A percentile compares a stretch with the other conserved stretches of the same genome.
Evolutionary conservation across 2,888 invertebrate genomes (phyloP).

Genomic region (Pasiphila rectangulata): DNA sequence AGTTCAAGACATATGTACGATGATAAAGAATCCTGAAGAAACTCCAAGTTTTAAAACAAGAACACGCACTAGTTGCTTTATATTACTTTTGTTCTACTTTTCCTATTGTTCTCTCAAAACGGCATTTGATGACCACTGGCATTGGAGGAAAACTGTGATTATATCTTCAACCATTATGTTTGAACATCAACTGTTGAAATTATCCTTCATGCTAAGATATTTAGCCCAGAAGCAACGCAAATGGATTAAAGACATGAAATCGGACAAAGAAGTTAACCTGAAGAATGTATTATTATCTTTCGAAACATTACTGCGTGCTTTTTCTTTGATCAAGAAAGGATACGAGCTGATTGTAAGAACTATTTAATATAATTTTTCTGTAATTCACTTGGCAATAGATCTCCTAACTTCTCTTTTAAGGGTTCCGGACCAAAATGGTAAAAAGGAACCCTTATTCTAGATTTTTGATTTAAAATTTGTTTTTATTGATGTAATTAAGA

Average conservation of each 20-base stretch:
- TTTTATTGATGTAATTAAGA: too few relatives aligned
- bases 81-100: not conserved
- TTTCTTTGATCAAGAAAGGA: not conserved
- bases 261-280: not conserved
- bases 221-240: not conserved
- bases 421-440: too few relatives aligned
- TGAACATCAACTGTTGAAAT: not conserved
- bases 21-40: constrained; percentile 2
- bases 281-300: not conserved
- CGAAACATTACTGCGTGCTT: not conserved
- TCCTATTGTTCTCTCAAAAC: not conserved
- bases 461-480: too few relatives aligned
- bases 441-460: too few relatives aligned
- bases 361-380: too few relatives aligned
- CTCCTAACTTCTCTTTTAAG: too few relatives aligned
- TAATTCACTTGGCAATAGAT: too few relatives aligned
- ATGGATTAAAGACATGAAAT: not conserved
- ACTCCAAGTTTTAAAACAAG: not conserved
- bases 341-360: constrained; percentile 1
- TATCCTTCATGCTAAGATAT: not conserved
- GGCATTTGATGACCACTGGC: not conserved
- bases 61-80: not conserved
- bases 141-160: not conserved
- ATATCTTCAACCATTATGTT: constrained; percentile 1
- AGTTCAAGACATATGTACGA: not conserved